These are phyloP conservation scores for Trichonephila clavata DNA, from an alignment of 1,140 invertebrate genomes.

Conservation along the genomic window DNA sequence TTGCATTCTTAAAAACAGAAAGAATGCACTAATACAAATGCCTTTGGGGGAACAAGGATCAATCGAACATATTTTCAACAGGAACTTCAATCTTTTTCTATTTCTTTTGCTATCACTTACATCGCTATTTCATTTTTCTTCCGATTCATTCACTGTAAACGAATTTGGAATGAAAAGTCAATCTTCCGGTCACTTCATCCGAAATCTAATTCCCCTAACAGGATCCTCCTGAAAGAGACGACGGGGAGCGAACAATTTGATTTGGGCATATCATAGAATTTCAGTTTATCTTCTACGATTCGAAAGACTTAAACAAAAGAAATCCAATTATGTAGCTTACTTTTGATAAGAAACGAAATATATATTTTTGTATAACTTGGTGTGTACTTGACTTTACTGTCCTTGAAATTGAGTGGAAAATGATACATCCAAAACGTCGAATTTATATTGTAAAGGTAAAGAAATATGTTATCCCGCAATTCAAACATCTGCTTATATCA, in stretches of 20 bases:
- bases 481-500: no score
- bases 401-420: no score
- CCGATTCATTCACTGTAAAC: not conserved
- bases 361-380: no score
- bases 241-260: not conserved
- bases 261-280: not conserved
- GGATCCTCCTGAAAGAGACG: not conserved
- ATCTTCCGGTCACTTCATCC: constrained; percentile 6
- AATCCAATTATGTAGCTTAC: not conserved
- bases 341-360: not conserved
- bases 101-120: not conserved
- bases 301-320: not conserved
- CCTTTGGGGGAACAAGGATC: no score
- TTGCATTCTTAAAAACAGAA: no score
- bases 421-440: no score
- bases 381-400: no score
- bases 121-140: not conserved
- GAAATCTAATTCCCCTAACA: not conserved
- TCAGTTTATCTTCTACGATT: not conserved
- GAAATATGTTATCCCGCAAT: no score
- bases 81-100: no score
- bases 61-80: no score
- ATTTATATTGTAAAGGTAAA: no score
- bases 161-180: not conserved
- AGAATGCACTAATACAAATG: no score